Conservation (phyloP, 2,113 vertebrate species). For the Microcebus lehilahytsara region DNA sequence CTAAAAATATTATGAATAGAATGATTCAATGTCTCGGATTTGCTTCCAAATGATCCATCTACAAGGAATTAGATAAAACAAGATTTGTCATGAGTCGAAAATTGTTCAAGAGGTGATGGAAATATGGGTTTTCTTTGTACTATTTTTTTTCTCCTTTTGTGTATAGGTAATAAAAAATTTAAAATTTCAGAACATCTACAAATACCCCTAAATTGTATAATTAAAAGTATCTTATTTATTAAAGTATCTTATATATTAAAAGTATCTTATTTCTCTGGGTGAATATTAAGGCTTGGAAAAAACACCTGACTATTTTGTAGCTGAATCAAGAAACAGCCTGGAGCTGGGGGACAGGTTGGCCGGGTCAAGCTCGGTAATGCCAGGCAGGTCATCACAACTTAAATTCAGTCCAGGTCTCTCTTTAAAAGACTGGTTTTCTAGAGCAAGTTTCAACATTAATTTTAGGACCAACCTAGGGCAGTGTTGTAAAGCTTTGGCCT, state of each 20-base stretch:
- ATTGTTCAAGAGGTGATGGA: neutral
- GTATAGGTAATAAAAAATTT: neutral
- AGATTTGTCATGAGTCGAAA: neutral
- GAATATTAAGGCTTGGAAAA: neutral
- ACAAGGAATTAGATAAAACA: neutral
- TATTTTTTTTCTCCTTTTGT: neutral
- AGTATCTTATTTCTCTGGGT: neutral
- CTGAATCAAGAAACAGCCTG: neutral
- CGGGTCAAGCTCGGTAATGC: neutral
- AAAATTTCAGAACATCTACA: conserved; percentile 10
- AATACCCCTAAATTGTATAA: neutral
- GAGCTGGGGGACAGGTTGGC: neutral
- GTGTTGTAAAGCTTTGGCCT: neutral
- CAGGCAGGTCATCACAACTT: neutral
- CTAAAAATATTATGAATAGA: conserved; percentile 36
- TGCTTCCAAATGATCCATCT: conserved; percentile 3
- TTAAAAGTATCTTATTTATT: neutral
- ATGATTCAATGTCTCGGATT: neutral
- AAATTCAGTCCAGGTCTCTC: neutral
- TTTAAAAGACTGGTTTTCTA: neutral
- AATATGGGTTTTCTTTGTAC: neutral
- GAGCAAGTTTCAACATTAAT: neutral
- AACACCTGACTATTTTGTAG: neutral
- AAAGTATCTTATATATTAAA: no score
- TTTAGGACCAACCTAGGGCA: neutral